Conservation (phyloP, 2,113 vertebrate genomes). For the Rhabdomys dilectus region DNA sequence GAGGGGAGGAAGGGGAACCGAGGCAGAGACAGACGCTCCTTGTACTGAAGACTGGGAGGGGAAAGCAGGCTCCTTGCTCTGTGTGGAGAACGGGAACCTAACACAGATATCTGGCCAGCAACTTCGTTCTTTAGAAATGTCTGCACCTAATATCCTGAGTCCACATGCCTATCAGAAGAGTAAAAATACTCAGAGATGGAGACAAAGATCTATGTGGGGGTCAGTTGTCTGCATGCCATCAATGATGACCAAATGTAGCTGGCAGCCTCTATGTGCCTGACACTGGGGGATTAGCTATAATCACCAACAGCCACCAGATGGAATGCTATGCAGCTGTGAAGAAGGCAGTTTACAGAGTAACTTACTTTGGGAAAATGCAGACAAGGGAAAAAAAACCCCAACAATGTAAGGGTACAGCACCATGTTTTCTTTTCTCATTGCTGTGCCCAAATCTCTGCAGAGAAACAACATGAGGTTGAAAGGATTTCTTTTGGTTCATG, state of each 20-base stretch:
- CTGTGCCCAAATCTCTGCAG: background rate
- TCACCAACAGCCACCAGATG: background rate
- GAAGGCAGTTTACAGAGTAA: background rate
- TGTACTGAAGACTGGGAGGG: background rate
- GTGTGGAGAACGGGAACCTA: background rate
- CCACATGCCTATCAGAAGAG: background rate
- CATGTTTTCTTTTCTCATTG: background rate
- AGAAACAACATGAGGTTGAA: background rate
- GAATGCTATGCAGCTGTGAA: background rate
- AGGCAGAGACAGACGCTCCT: background rate
- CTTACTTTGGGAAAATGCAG: background rate
- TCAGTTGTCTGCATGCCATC: background rate
- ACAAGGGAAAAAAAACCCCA: background rate
- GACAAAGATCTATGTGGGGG: background rate
- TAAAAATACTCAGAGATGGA: background rate
- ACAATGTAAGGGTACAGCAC: background rate
- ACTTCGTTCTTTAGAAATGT: background rate
- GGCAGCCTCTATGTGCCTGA: background rate
- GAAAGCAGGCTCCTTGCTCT: background rate
- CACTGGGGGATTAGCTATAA: background rate
- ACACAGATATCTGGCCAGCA: background rate
- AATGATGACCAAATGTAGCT: background rate
- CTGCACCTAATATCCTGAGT: background rate
- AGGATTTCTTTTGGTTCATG: background rate
- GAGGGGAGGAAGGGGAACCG: background rate